Evolutionary conservation across 1,140 invertebrate genomes (phyloP).

Genomic region (Pteromalus puparum): DNA sequence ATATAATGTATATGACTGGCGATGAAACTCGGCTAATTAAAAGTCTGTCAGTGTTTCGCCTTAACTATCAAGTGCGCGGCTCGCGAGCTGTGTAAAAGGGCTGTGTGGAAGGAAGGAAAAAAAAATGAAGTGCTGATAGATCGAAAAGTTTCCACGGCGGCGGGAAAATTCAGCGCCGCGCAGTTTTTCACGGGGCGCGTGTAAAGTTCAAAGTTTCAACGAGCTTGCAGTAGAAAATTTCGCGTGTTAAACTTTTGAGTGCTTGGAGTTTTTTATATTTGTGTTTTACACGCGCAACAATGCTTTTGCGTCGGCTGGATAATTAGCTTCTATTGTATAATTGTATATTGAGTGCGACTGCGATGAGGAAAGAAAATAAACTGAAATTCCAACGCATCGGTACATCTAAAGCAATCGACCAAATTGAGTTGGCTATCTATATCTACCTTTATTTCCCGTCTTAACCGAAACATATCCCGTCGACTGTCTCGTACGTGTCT

Average conservation of each 20-base stretch:
- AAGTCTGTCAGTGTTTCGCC: conserved; percentile 44
- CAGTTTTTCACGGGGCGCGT: conserved; percentile 18
- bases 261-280: no score
- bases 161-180: conserved; percentile 1
- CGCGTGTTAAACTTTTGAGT: conserved; percentile 30
- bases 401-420: no score
- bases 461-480: no score
- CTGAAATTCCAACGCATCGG: no score
- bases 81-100: neutral
- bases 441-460: no score
- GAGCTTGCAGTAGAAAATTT: conserved; percentile 32
- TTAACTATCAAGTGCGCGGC: conserved; percentile 31
- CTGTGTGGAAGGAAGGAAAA: neutral
- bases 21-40: conserved; percentile 49
- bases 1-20: neutral
- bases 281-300: no score
- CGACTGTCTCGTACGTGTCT: conserved; percentile 1
- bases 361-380: no score
- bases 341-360: no score
- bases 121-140: conserved; percentile 44
- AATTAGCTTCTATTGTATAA: neutral
- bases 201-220: neutral
- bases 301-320: neutral
- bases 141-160: conserved; percentile 36
- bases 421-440: no score